Percentiles rank a stretch among this genome's conserved stretches.
phyloP scores from a whole-genome alignment of 1,140 invertebrate species.

The Colletes latitarsis region DNA sequence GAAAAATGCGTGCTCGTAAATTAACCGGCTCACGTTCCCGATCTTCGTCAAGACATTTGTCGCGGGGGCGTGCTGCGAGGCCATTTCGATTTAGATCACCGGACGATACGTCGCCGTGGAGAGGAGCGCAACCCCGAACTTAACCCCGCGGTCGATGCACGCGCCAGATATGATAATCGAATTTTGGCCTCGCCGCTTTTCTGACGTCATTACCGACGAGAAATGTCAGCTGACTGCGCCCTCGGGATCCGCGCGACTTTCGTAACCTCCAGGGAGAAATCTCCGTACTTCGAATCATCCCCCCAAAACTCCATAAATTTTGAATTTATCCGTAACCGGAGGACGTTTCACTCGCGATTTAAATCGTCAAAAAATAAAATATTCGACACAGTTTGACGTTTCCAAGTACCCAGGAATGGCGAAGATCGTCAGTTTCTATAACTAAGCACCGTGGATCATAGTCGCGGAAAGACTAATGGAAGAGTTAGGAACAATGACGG shows the following conservation, averaged over 20 bases:
- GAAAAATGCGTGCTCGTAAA: conserved; percentile 51
- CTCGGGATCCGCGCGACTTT: not conserved
- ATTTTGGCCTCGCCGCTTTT: conserved; percentile 48
- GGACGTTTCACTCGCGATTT: too few species aligned
- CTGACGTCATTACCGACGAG: conserved; percentile 32
- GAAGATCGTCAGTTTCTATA: too few species aligned
- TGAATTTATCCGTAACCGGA: too few species aligned
- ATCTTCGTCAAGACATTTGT: conserved; percentile 55
- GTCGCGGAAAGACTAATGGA: too few species aligned
- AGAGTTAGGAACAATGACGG: too few species aligned
- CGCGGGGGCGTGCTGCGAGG: conserved; percentile 40
- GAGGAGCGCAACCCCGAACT: conserved; percentile 19
- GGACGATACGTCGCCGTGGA: conserved; percentile 46
- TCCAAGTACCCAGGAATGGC: too few species aligned
- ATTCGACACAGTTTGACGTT: too few species aligned
- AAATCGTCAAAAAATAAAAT: too few species aligned
- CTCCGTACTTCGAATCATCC: not conserved
- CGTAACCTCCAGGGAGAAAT: not conserved
- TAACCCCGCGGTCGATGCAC: conserved; percentile 48
- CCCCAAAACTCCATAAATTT: too few species aligned
- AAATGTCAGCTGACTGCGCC: conserved; percentile 9
- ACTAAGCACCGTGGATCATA: too few species aligned
- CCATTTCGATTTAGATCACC: conserved; percentile 63
- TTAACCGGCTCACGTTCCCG: conserved; percentile 36
- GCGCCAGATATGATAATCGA: conserved; percentile 59